A percentile compares a stretch with the other conserved stretches of the same genome.
Conservation (phyloP, 2,888 invertebrate genomes). For the Idaea aversata region DNA sequence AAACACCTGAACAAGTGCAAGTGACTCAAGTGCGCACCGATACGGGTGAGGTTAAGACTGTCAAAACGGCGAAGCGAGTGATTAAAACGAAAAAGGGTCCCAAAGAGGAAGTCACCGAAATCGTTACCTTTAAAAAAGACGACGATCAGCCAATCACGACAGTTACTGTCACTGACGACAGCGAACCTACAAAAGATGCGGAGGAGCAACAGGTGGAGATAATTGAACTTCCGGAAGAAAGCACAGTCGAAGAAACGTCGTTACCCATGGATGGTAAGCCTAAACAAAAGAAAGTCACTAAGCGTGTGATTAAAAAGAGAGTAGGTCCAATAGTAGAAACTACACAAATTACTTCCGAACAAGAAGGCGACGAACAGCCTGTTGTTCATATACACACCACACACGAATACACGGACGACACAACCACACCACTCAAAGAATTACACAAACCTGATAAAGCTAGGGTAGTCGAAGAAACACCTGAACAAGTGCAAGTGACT, state of each 20-base stretch:
- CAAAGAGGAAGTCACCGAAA: slow-evolving; percentile 65
- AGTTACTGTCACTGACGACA: slow-evolving; percentile 46
- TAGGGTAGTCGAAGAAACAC: slow-evolving; percentile 12
- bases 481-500: slow-evolving; percentile 11
- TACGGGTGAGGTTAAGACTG: slow-evolving; percentile 50
- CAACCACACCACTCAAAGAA: slow-evolving; percentile 29
- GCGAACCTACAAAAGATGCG: slow-evolving; percentile 43
- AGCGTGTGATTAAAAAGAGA: slow-evolving; percentile 58
- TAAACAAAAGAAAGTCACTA: slow-evolving; percentile 43
- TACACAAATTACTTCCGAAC: slow-evolving; percentile 28
- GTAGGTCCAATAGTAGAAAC: slow-evolving; percentile 46
- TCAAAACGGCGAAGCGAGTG: slow-evolving; percentile 56
- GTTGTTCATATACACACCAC: slow-evolving; percentile 55
- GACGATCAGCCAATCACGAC: slow-evolving; percentile 50
- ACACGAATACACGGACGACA: slow-evolving; percentile 36
- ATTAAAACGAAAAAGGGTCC: slow-evolving; percentile 63
- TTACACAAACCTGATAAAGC: slow-evolving; percentile 12
- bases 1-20: slow-evolving; percentile 26
- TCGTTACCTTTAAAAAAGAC: slow-evolving; percentile 59
- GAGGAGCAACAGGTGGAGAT: slow-evolving; percentile 31
- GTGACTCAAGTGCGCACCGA: slow-evolving; percentile 23
- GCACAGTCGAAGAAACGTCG: slow-evolving; percentile 38
- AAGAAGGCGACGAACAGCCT: slow-evolving; percentile 36
- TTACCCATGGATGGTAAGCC: slow-evolving; percentile 43
- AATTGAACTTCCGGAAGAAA: slow-evolving; percentile 51